phyloP scores from a whole-genome alignment of 2,113 vertebrate species.

The Propithecus coquereli region DNA sequence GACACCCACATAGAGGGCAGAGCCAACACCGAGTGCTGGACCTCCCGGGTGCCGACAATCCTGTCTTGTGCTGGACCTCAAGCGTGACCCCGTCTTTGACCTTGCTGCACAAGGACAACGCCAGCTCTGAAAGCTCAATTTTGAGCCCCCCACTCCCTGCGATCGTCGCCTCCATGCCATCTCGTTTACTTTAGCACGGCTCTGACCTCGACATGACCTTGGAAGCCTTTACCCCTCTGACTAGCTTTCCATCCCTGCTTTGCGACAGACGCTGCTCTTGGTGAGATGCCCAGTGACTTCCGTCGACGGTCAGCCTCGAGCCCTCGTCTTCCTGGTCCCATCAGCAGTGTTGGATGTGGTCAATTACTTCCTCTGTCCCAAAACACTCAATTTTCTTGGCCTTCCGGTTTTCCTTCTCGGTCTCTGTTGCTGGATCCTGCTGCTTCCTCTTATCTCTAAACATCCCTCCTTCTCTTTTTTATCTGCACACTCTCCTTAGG shows the following conservation, averaged over 20 bases:
- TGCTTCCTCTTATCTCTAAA: not conserved
- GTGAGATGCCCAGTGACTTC: not conserved
- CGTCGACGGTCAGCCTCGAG: not conserved
- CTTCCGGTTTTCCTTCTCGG: not conserved
- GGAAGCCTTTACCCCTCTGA: not conserved
- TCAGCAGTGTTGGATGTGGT: not conserved
- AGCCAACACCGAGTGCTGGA: not conserved
- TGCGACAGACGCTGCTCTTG: not conserved
- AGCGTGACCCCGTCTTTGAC: not conserved
- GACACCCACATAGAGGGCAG: no score
- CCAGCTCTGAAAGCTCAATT: not conserved
- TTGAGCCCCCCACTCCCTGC: not conserved
- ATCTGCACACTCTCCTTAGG: not conserved
- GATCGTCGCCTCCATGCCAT: no score
- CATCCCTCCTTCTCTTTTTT: not conserved
- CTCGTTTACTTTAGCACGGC: not conserved
- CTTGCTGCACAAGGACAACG: not conserved
- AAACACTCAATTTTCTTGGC: not conserved
- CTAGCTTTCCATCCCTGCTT: not conserved
- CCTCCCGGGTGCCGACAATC: not conserved
- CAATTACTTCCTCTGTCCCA: not conserved
- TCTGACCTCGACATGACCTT: not conserved
- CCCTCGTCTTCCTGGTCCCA: not conserved
- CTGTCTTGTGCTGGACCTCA: not conserved
- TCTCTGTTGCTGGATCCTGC: not conserved